Base-by-base conservation (phyloP, 2,888 invertebrate species). In the Eupithecia pulchellata region DNA sequence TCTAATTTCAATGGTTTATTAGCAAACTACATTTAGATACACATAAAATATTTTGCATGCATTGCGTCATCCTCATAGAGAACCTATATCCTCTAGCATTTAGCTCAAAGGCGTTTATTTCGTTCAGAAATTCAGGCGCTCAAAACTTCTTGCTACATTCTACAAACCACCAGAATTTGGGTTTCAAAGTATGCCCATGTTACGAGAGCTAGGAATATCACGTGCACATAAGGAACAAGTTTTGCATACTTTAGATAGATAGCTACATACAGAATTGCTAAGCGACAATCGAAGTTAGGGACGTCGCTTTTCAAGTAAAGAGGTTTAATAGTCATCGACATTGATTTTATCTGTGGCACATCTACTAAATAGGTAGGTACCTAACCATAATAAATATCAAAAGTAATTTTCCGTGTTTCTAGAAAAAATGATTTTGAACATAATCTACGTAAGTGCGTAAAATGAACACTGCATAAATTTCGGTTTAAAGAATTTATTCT, bases 171-270 rank as follows among this genome's bases (percentile, higher is more conserved):
- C 57, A 29, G 29, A 1, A 57, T 29, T 27, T 29, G 29, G 57
- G 29, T 29, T 57, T 29, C 17, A 14, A 57, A 57, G 57, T 57
- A 57, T 57, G 57, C 57, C 29, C 29, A 57, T 57, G 27, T 57
- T 29, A 60, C n/a, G 34, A 34, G 20, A 30, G 29, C 34, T 34
- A 34, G 62, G n/a, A 29, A 57, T 57, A 29, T 27, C 57, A 57
- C 57, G 29, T 29, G 29, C 27, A 8, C 29, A 29, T 27, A 29
- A 29, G 57, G 29, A 57, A 57, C 29, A 17, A 57, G 57, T 57
- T 57, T 29, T 57, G 57, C 29, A 57, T 57, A 52, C 52, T 52
- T 47, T 4, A 25, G 25, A 20, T 11, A 20, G 9, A 20, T 11
- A 20, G 9, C 47, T 20, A 47, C 8, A n/a, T 25, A 52, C 4